These are phyloP conservation scores for Zoanthus gigantus DNA, from an alignment of 92 coral and sea anemone genomes.

Conservation along the genomic window DNA sequence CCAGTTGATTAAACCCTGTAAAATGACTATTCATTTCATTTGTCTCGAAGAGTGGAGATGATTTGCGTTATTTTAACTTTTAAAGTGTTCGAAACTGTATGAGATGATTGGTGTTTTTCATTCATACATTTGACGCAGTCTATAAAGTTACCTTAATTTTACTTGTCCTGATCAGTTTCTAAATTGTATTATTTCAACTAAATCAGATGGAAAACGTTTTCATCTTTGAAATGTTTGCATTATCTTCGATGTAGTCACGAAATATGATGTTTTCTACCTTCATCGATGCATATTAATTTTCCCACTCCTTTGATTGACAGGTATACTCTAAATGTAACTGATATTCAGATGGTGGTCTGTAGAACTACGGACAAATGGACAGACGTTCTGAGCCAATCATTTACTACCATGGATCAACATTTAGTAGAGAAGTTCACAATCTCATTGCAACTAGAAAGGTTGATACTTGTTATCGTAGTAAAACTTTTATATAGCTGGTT, in stretches of 20 bases:
- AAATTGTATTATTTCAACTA: too few relatives aligned
- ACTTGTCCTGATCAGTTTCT: too few relatives aligned
- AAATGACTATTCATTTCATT: too few relatives aligned
- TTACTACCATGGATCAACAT: conserved; percentile 81
- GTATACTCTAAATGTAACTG: conserved; percentile 88
- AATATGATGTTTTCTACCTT: not conserved
- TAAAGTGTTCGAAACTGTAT: too few relatives aligned
- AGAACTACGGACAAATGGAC: conserved; percentile 82
- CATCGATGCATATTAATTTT: not conserved
- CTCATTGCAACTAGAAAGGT: conserved; percentile 91
- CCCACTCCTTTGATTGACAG: conserved; percentile 36
- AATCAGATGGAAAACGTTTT: too few relatives aligned
- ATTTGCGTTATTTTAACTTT: too few relatives aligned
- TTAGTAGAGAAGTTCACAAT: conserved; percentile 94
- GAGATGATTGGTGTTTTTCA: too few relatives aligned
- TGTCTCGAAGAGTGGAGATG: too few relatives aligned
- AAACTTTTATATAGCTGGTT: not conserved
- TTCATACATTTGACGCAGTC: too few relatives aligned
- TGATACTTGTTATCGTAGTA: not conserved
- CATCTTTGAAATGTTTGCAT: too few relatives aligned
- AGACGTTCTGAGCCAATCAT: conserved; percentile 71
- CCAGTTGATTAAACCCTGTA: too few relatives aligned
- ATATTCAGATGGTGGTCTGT: conserved; percentile 92
- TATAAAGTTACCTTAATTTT: too few relatives aligned
- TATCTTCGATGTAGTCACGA: not conserved